Base-by-base conservation (phyloP, 2,797 vertebrate species). In the Orestias chungarensis region DNA sequence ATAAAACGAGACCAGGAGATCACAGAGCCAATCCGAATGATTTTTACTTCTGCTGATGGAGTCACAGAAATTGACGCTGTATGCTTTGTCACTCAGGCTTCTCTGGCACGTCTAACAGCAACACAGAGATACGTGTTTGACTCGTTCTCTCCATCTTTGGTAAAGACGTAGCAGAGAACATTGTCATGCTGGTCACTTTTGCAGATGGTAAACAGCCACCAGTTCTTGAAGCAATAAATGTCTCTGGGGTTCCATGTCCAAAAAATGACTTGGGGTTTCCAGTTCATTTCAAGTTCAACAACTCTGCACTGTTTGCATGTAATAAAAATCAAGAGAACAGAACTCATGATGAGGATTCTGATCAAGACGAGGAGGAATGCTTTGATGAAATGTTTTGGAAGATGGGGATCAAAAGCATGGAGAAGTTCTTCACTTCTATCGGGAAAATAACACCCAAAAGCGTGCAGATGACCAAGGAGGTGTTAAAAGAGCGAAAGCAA, bases 251-350 rank as follows among this genome's bases (percentile, higher is more conserved):
- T 18, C 89, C 86, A 0, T 89, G 88, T 67, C 74, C 70, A 0
- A 89, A 75, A 77, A 79, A 50, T 6, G 17, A 78, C 1, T 9
- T 70, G 0, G 83, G 82, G 0, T 47, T 82, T 3, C 78, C 84
- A 4, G 50, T 78, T 76, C 70, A 91, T 64, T 91, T 92, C 65
- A 92, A 87, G 3, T 92, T 93, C 71, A 88, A 92, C 70, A 92
- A 92, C n/a, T 89, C 90, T 6, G 88, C 81, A 0, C 25, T 89
- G 38, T 92, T 88, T 81, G 74, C 81, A 64, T 50, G 70, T 0
- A 78, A 78, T 69, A 70, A 9, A 49, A 11, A 47, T 47, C 46
- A 47, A 18, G 44, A 1, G 8, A 33, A 4, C 0, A 20, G 7
- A 1, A 18, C 0, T 3, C 6, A 14, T 17, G 29, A 0, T 0